Evolutionary conservation across 1,140 invertebrate species (phyloP).

Genomic region (Drosophila sulfurigaster): DNA sequence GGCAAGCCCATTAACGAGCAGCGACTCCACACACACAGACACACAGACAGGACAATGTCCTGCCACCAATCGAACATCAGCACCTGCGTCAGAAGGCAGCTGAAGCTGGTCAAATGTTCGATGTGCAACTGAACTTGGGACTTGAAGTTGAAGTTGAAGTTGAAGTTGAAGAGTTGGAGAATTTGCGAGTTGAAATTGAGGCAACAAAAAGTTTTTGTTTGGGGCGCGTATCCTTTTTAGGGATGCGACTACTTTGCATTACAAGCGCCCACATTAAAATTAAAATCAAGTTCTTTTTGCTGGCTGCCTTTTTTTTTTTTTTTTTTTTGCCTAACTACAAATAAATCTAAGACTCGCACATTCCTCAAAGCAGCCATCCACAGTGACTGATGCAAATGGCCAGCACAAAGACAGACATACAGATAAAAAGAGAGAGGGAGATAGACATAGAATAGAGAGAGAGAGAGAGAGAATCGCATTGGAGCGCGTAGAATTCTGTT

Average conservation of each 20-base stretch:
- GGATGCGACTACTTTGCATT: constrained; percentile 67
- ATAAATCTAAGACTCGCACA: constrained; percentile 82
- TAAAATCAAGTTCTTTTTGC: constrained; percentile 75
- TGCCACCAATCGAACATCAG: constrained; percentile 50
- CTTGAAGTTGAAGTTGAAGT: not conserved
- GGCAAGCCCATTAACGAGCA: constrained; percentile 76
- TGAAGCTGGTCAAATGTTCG: too few relatives aligned
- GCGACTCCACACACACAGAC: constrained; percentile 7
- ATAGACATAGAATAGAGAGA: not conserved
- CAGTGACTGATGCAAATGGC: constrained; percentile 55
- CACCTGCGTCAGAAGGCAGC: constrained; percentile 38
- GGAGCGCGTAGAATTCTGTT: constrained; percentile 24
- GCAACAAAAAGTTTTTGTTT: constrained; percentile 26
- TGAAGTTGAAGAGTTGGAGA: not conserved
- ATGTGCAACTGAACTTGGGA: not conserved
- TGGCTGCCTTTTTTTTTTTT: constrained; percentile 9
- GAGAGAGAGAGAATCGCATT: not conserved
- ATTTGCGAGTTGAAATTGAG: not conserved
- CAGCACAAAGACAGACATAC: constrained; percentile 16
- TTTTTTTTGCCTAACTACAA: constrained; percentile 66
- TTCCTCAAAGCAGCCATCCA: constrained; percentile 48
- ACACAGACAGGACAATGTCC: constrained; percentile 28
- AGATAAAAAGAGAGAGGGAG: not conserved
- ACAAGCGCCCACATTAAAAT: constrained; percentile 79
- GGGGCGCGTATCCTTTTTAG: constrained; percentile 21